Conservation (phyloP, 2,888 invertebrate genomes). For the Acronicta aceris region DNA sequence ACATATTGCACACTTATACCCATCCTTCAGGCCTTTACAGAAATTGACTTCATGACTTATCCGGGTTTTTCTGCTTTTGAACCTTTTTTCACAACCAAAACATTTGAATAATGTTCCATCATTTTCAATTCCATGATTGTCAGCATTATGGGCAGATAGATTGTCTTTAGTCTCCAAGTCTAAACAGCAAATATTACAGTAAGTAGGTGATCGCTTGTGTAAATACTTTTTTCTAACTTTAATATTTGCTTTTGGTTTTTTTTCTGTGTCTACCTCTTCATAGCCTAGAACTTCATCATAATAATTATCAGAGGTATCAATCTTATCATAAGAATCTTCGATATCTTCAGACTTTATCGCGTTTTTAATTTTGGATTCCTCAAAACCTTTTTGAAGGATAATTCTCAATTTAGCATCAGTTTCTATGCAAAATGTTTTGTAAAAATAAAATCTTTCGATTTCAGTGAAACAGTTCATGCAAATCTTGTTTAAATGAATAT, state of each 20-base stretch:
- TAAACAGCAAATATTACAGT: slow-evolving; percentile 74
- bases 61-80: slow-evolving; percentile 70
- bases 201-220: slow-evolving; percentile 64
- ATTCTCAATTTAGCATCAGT: slow-evolving; percentile 67
- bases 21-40: slow-evolving; percentile 78
- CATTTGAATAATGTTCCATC: slow-evolving; percentile 72
- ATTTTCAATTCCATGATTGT: slow-evolving; percentile 72
- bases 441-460: slow-evolving; percentile 73
- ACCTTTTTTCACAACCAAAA: slow-evolving; percentile 80
- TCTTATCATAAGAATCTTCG: slow-evolving; percentile 28
- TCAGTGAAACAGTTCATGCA: slow-evolving; percentile 71
- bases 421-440: slow-evolving; percentile 73
- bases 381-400: slow-evolving; percentile 54
- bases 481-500: slow-evolving; percentile 66
- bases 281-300: slow-evolving; percentile 29
- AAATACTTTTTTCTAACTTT: slow-evolving; percentile 61
- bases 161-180: slow-evolving; percentile 65
- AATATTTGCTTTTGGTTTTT: slow-evolving; percentile 36
- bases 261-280: slow-evolving; percentile 20
- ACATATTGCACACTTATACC: slow-evolving; percentile 77
- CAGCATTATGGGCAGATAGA: slow-evolving; percentile 68
- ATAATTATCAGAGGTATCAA: slow-evolving; percentile 25
- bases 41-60: slow-evolving; percentile 74
- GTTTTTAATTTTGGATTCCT: slow-evolving; percentile 33
- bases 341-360: slow-evolving; percentile 39